phyloP scores from a whole-genome alignment of 1,140 invertebrate species.

The Muscidifurax raptorellus region DNA sequence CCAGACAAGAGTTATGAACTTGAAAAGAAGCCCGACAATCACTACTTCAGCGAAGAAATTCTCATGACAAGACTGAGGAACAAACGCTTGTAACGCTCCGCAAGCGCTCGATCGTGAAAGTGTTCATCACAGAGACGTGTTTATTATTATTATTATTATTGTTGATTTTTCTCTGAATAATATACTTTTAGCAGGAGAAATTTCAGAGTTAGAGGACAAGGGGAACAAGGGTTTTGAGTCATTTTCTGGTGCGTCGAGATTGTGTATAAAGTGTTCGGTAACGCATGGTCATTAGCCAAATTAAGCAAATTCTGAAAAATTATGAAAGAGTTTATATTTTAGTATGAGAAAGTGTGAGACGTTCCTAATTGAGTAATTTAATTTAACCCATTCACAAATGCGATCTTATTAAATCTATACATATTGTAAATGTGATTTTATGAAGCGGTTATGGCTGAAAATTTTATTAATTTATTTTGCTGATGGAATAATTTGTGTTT shows the following conservation, averaged over 20 bases:
- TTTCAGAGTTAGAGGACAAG: neutral
- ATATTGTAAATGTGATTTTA: neutral
- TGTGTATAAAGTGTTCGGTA: constrained; percentile 13
- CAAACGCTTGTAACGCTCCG: constrained; percentile 39
- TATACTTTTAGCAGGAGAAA: too few relatives aligned
- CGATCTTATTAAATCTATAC: neutral
- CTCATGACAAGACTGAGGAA: constrained; percentile 46
- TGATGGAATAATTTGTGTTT: neutral
- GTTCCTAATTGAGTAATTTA: neutral
- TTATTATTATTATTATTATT: neutral
- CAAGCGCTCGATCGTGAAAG: neutral
- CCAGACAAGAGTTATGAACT: neutral
- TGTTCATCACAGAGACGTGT: neutral
- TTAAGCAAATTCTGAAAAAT: neutral
- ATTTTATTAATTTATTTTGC: neutral
- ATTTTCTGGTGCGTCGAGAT: neutral
- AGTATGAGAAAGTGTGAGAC: neutral
- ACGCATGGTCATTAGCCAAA: neutral
- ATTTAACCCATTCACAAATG: neutral
- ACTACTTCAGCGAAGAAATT: constrained; percentile 49
- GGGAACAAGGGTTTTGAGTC: neutral
- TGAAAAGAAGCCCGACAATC: constrained; percentile 28
- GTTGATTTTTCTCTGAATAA: too few relatives aligned
- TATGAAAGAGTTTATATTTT: constrained; percentile 7
- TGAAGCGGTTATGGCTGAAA: neutral